Conservation (phyloP, 2,797 vertebrate genomes). For the Ptychadena robeensis region DNA sequence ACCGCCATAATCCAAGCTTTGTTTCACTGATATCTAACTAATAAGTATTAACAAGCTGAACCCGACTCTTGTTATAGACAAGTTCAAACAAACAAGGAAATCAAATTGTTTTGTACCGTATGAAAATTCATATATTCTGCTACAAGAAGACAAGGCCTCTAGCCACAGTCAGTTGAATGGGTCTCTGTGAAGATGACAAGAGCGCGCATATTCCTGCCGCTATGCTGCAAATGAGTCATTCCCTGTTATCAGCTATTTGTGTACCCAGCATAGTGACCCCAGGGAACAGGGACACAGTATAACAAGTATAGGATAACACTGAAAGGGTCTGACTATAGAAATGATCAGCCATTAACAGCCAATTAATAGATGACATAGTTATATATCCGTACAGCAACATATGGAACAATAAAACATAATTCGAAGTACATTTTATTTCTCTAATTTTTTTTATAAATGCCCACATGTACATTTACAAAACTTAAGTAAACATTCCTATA, state of each 20-base stretch:
- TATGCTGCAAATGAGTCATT: not conserved
- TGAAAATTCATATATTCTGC: not conserved
- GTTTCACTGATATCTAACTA: not conserved
- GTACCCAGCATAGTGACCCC: not conserved
- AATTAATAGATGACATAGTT: not conserved
- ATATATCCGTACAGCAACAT: not conserved
- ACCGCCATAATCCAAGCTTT: not conserved
- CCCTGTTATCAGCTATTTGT: not conserved
- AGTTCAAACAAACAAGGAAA: not conserved
- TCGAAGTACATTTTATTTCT: too few species aligned
- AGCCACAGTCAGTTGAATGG: not conserved
- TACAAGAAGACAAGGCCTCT: not conserved
- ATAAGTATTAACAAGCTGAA: not conserved
- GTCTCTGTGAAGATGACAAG: not conserved
- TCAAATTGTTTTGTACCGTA: not conserved
- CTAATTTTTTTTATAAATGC: too few species aligned
- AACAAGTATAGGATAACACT: too few species aligned
- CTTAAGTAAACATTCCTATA: too few species aligned
- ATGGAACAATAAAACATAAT: too few species aligned
- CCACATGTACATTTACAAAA: too few species aligned
- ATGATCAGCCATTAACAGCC: not conserved
- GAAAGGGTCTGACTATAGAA: too few species aligned
- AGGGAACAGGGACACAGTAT: not conserved
- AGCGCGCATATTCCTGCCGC: not conserved
- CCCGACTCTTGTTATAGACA: not conserved